phyloP scores from a whole-genome alignment of 2,797 vertebrate genomes.

The Pogonophryne albipinna region DNA sequence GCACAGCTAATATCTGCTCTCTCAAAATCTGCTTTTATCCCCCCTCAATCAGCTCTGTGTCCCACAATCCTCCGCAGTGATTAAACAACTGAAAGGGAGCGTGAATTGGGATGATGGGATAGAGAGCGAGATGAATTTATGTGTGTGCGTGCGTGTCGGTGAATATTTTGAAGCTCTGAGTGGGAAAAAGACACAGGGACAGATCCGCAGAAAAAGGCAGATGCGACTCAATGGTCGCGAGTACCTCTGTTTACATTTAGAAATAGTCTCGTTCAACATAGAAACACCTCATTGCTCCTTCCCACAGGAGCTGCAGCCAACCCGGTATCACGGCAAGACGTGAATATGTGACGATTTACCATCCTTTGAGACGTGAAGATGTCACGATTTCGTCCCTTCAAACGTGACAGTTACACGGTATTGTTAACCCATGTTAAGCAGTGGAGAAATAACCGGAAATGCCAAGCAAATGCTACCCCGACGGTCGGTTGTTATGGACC shows the following conservation, averaged over 20 bases:
- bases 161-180: constrained; percentile 57
- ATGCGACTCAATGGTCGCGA: constrained; percentile 47
- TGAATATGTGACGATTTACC: too few species aligned
- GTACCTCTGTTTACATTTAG: constrained; percentile 70
- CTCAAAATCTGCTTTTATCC: constrained; percentile 23
- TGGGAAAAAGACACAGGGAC: constrained; percentile 33
- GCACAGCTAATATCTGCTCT: constrained; percentile 55
- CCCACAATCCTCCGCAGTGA: constrained; percentile 71
- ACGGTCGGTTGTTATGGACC: too few species aligned
- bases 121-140: constrained; percentile 58
- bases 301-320: constrained; percentile 11
- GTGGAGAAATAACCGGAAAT: too few species aligned
- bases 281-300: constrained; percentile 58
- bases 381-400: too few species aligned
- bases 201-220: constrained; percentile 57
- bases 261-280: constrained; percentile 53
- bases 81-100: constrained; percentile 73
- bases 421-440: too few species aligned
- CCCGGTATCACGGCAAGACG: too few species aligned
- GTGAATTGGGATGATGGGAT: constrained; percentile 72
- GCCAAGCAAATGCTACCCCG: too few species aligned
- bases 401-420: too few species aligned
- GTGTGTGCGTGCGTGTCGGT: constrained; percentile 50
- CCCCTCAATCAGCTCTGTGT: constrained; percentile 42
- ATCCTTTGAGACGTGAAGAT: too few species aligned